phyloP scores from a whole-genome alignment of 92 coral and sea anemone species.

The Muricea muricata region DNA sequence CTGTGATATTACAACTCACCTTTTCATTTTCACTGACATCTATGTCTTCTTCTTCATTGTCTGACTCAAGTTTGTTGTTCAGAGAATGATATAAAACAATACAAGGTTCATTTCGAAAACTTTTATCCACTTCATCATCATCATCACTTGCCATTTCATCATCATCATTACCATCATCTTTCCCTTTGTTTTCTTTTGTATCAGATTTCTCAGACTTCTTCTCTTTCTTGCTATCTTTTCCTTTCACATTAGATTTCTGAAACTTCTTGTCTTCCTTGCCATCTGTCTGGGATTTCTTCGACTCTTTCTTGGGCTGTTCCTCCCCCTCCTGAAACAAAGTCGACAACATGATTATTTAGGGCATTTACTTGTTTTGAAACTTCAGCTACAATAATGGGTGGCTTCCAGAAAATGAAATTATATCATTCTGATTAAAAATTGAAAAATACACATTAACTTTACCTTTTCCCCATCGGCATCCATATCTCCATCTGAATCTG shows the following conservation, averaged over 20 bases:
- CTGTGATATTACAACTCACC: too few species aligned
- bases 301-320: conserved; percentile 1
- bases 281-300: conserved; percentile 32
- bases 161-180: conserved; percentile 38
- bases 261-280: not conserved
- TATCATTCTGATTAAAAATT: too few species aligned
- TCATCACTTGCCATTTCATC: conserved; percentile 53
- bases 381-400: too few species aligned
- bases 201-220: conserved; percentile 34
- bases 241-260: conserved; percentile 4
- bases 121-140: conserved; percentile 37
- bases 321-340: not conserved
- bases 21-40: not conserved
- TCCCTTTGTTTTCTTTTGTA: conserved; percentile 27
- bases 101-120: conserved; percentile 51
- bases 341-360: too few species aligned
- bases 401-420: too few species aligned
- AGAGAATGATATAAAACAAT: conserved; percentile 79
- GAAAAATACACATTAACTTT: not conserved
- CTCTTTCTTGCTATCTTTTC: conserved; percentile 1
- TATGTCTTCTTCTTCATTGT: conserved; percentile 26
- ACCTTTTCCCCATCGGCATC: conserved; percentile 38
- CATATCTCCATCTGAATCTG: conserved; percentile 53
- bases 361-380: not conserved
- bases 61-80: conserved; percentile 59